Conservation (phyloP, 2,113 vertebrate genomes). For the Ceuthmochares aereus region DNA sequence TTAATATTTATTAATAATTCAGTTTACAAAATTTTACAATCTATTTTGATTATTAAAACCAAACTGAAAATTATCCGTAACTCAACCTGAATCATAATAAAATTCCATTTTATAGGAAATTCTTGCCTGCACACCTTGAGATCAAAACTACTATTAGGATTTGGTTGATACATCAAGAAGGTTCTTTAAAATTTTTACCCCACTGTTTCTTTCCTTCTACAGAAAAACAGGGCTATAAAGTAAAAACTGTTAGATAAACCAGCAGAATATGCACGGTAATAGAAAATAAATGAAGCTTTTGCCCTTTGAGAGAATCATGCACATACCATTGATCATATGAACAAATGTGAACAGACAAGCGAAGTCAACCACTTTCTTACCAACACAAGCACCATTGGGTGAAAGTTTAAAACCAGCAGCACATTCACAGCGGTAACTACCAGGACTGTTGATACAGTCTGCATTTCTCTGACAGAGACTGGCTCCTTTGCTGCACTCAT, state of each 20-base stretch:
- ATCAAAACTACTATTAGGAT: not conserved
- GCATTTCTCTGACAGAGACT: conserved; percentile 85
- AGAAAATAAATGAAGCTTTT: not conserved
- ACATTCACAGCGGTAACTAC: conserved; percentile 88
- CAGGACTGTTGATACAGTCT: conserved; percentile 87
- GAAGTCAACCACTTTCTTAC: conserved; percentile 65
- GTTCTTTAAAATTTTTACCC: not conserved
- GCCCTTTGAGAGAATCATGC: not conserved
- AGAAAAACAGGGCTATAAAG: not conserved
- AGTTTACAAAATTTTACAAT: conserved; percentile 66
- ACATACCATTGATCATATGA: not conserved
- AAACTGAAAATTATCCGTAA: conserved; percentile 40
- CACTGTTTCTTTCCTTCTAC: not conserved
- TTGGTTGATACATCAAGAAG: not conserved
- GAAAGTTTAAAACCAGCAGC: conserved; percentile 83
- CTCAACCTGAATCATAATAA: conserved; percentile 30
- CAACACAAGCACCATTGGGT: conserved; percentile 83
- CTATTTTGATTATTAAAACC: conserved; percentile 53
- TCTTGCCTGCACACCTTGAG: not conserved
- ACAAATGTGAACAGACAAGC: not conserved
- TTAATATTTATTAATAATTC: not conserved
- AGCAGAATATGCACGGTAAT: not conserved
- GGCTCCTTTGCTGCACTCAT: conserved; percentile 84
- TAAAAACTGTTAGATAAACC: not conserved
- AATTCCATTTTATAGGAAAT: not conserved